A percentile compares a stretch with the other conserved stretches of the same genome.
These are phyloP conservation scores for Rhagophthalmus giganteus DNA, from an alignment of 2,888 invertebrate genomes.

Conservation along the genomic window DNA sequence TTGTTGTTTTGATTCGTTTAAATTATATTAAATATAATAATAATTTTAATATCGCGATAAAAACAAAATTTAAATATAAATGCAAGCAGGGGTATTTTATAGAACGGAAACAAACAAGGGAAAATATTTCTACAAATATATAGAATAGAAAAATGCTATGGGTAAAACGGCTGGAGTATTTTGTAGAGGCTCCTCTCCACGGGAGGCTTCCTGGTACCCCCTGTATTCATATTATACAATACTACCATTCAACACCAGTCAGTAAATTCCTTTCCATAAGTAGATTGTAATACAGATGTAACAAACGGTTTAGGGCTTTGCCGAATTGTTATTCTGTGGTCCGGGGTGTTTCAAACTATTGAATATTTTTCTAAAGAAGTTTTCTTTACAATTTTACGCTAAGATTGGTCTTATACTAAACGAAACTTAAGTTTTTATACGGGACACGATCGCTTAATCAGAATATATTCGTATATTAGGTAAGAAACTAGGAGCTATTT, in stretches of 20 bases:
- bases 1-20: too few relatives aligned
- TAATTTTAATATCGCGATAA: too few relatives aligned
- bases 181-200: slow-evolving; percentile 44
- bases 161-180: slow-evolving; percentile 43
- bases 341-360: slow-evolving; percentile 1
- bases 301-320: slow-evolving; percentile 40
- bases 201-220: slow-evolving; percentile 45
- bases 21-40: too few relatives aligned
- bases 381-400: background rate
- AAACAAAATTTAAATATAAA: too few relatives aligned
- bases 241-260: slow-evolving; percentile 41
- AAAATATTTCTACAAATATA: slow-evolving; percentile 43
- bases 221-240: slow-evolving; percentile 43
- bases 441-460: too few relatives aligned
- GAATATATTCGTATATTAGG: too few relatives aligned
- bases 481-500: too few relatives aligned
- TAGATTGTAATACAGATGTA: slow-evolving; percentile 48
- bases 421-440: too few relatives aligned
- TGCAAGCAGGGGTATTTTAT: background rate
- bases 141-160: slow-evolving; percentile 40
- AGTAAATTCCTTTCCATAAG: slow-evolving; percentile 40
- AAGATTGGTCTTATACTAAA: too few relatives aligned
- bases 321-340: slow-evolving; percentile 16
- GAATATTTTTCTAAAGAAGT: background rate
- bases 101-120: slow-evolving; percentile 24